Conservation (phyloP, 2,888 invertebrate genomes). For the Strigamia transsilvanica region DNA sequence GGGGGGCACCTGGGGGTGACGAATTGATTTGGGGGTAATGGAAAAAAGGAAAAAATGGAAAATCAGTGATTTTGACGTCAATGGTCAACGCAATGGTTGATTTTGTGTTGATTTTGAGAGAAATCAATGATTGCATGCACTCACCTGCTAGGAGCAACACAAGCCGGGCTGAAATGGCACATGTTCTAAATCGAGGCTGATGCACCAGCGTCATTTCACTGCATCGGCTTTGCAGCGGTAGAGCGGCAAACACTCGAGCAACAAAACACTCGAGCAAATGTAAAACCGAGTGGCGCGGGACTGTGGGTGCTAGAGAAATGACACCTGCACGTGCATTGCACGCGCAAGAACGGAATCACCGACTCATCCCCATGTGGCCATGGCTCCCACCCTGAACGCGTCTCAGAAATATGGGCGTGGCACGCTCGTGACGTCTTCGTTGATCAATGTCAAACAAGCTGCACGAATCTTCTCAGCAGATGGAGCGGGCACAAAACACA, state of each 20-base stretch:
- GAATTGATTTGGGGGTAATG: background rate
- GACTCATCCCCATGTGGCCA: conserved; percentile 30
- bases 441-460: background rate
- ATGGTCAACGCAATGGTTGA: background rate
- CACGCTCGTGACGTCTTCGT: background rate
- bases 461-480: too few species aligned
- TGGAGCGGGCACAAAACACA: too few species aligned
- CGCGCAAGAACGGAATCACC: conserved; percentile 35
- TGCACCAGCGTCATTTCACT: background rate
- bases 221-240: background rate
- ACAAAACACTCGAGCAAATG: background rate
- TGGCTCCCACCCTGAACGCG: background rate
- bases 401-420: background rate
- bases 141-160: conserved; percentile 24
- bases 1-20: background rate
- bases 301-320: background rate
- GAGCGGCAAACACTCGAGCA: background rate
- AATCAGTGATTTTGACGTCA: background rate
- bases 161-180: conserved; percentile 6
- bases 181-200: conserved; percentile 22
- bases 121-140: conserved; percentile 6
- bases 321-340: conserved; percentile 26
- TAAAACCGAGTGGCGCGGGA: background rate
- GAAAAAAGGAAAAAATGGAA: background rate
- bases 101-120: background rate